Evolutionary conservation across 1,140 invertebrate species (phyloP), one percentile per base, ranked within the genome.

Genomic region (Chironomus striatipennis): DNA sequence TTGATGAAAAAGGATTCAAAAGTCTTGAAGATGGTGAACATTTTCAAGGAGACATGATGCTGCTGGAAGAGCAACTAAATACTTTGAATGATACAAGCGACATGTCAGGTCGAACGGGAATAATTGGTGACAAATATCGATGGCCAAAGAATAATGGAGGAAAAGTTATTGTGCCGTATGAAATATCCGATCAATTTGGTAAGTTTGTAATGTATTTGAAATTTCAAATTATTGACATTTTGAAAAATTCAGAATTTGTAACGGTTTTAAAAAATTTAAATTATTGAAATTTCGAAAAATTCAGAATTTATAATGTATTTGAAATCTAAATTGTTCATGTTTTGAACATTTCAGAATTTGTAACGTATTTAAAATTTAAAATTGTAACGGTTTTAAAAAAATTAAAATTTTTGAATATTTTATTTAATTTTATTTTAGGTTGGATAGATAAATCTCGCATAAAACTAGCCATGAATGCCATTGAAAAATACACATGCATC

Each of bases 81-180:
- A 4, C 15, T 65, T 65, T 65, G 6, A 15, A n/a, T 8, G 15
- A 12, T 12, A 15, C 6, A 7, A 65, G 17, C 57, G 57, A 65
- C 5, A 7, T 65, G 5, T 5, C 57, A 65, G 6, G 6, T 5
- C 7, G 57, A 12, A 65, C 57, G 4, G 74, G 17, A 34, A 42
- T 57, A 73, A 57, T 76, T n/a, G 42, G 75, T 67, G n/a, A 21
- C 6, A 43, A 43, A n/a, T 76, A 75, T 65, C 43, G 77, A 15
- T 80, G 79, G 80, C 75, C 76, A 3, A 76, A 78, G 42, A 77
- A 76, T 67, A 72, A n/a, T 18, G 57, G 57, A 65, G 17, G 5
- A 8, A n/a, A n/a, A n/a, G 57, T n/a, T 8, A 18, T 75, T 20
- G 75, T 81, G 8, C 77, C 75, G 17, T 79, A 79, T 74, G 15